Evolutionary conservation across 2,797 vertebrate genomes (phyloP), one percentile per base, ranked within the genome.

Genomic region (Atherinosoma microstoma): DNA sequence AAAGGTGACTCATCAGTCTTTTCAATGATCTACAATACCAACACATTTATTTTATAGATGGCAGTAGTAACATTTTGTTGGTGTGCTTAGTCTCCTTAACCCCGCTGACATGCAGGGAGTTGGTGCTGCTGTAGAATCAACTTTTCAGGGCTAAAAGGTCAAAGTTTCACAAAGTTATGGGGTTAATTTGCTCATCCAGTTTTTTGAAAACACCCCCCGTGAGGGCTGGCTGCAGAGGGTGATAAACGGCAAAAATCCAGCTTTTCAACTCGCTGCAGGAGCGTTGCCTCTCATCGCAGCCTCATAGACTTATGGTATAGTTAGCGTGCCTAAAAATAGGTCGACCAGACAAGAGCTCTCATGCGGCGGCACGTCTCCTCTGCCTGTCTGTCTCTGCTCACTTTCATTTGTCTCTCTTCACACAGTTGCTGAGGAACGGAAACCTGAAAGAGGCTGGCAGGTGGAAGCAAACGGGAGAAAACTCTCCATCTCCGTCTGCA

Each of bases 261-360:
- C 75, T 62, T 79, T 65, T 71, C 68, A 69, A 53, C 63, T 71
- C 20, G 30, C 70, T 78, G 67, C 29, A 30, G n/a, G 62, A 76
- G 64, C 57, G 51, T 84, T 67, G 63, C 49, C 40, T 65, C 80
- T 78, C 82, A 54, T 78, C 75, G 2, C 75, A 29, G 61, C 84
- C 76, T 73, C 68, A 10, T 75, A 85, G 76, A 69, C 60, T 64
- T 71, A 80, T 82, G 79, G 80, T 77, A 82, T 85, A 75, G 86
- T 72, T 68, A 16, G 68, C 15, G 38, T n/a, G 62, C 62, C 83
- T 89, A 81, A 80, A 87, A 89, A 87, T 87, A 86, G 82, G 83
- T 72, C 70, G 59, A 73, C 62, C 29, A 73, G 86, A 90, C 89
- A 82, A 85, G 76, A 76, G 87, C 77, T 90, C 85, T 87, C 87